Conservation (phyloP, 92 coral and sea anemone genomes). For the Isaurus tuberculatus region DNA sequence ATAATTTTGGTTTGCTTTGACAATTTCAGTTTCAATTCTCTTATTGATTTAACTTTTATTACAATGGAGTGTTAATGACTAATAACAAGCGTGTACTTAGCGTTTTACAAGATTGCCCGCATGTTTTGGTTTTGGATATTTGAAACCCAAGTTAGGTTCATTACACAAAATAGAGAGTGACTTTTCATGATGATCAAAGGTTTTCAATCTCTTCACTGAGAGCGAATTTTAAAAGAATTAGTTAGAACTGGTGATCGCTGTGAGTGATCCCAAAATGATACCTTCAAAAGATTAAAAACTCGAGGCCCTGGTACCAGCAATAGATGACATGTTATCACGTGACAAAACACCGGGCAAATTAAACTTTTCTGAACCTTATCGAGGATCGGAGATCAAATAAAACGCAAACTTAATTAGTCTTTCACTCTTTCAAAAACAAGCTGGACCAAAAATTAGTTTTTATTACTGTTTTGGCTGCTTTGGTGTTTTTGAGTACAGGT, state of each 20-base stretch:
- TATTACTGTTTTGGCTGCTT: background rate
- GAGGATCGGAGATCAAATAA: constrained; percentile 27
- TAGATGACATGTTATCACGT: background rate
- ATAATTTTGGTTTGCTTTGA: no score
- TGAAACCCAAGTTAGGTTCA: no score
- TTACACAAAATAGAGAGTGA: no score
- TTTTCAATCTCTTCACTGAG: constrained; percentile 28
- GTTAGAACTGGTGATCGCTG: constrained; percentile 14
- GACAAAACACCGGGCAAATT: background rate
- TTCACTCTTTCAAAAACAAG: background rate
- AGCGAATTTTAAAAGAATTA: constrained; percentile 1
- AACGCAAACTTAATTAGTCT: background rate
- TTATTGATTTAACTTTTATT: no score
- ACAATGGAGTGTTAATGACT: no score
- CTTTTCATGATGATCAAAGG: constrained; percentile 26
- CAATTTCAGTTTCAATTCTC: no score
- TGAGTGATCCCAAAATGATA: background rate
- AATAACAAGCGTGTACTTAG: no score
- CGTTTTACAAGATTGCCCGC: no score
- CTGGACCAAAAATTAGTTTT: background rate
- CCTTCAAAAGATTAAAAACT: constrained; percentile 5
- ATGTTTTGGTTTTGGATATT: no score
- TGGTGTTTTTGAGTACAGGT: no score
- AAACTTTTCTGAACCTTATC: background rate
- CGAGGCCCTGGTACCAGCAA: constrained; percentile 25